A percentile compares a stretch with the other conserved stretches of the same genome.
phyloP scores from a whole-genome alignment of 2,888 invertebrate genomes.

The Amblyjoppa fuscipennis region DNA sequence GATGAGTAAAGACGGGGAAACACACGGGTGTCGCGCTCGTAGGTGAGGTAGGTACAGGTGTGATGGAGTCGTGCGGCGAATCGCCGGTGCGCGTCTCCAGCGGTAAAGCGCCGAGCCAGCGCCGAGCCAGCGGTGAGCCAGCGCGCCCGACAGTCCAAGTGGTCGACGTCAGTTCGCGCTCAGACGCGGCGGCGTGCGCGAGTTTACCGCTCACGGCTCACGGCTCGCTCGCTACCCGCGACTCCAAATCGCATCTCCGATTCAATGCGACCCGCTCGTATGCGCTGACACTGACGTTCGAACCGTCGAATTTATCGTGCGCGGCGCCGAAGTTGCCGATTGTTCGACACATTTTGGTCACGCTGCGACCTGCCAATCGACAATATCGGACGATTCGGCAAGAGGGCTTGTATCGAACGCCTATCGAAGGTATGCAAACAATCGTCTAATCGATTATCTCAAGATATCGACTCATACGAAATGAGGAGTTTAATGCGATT shows the following conservation, averaged over 20 bases:
- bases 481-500: no score
- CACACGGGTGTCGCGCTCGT: constrained; percentile 9
- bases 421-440: no score
- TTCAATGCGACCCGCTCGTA: background rate
- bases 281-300: no score
- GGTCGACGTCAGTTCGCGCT: constrained; percentile 66
- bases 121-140: constrained; percentile 2
- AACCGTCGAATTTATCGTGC: background rate
- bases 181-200: constrained; percentile 60
- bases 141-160: constrained; percentile 34
- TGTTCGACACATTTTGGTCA: background rate
- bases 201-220: constrained; percentile 32
- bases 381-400: background rate
- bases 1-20: constrained; percentile 21
- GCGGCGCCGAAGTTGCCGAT: background rate
- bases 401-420: no score
- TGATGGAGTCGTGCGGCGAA: constrained; percentile 53
- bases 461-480: no score
- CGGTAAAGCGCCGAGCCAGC: constrained; percentile 14
- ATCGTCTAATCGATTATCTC: no score
- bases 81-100: constrained; percentile 27
- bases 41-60: constrained; percentile 63
- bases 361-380: background rate
- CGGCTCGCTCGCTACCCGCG: constrained; percentile 7
- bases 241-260: background rate